Evolutionary conservation across 2,113 vertebrate species (phyloP), one percentile per base, ranked within the genome.

Genomic region (Nanorana parkeri): DNA sequence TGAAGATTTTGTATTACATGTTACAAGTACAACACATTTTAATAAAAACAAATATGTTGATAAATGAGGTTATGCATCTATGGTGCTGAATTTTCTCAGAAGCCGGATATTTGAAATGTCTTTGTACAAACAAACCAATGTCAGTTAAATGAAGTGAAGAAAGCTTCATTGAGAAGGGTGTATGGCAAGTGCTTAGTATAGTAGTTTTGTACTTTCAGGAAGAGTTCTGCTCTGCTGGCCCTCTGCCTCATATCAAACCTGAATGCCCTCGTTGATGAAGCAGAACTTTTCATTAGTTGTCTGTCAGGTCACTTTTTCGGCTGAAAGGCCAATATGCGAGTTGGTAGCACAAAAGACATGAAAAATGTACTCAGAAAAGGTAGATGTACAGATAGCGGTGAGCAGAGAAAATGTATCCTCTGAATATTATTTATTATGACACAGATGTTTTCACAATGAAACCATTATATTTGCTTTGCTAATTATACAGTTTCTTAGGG

Each of bases 231-330:
- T 76, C 58, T 4, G 21, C 11, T 76, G 56, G 21, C 32, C 19
- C 55, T 76, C n/a, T 76, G 32, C 29, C 32, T 76, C 21, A 36
- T 63, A 19, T 63, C 73, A 76, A 58, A 76, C 56, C 41, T 63
- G 73, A 64, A 64, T 19, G 16, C 32, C 28, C 73, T 47, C 3
- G 28, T 51, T 76, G 32, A 63, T 76, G 58, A 23, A 61, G n/a
- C 26, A 74, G 24, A 76, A 76, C 29, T 19, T 67, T 21, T 63
- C 52, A 68, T 54, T 47, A 81, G n/a, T 81, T 75, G 41, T 63
- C 66, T 68, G 16, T 41, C 23, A 29, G 56, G 56, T 21, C 23
- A 24, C 7, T 81, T 63, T 24, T 17, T 64, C 5, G 13, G 72
- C 19, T 23, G 51, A 55, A 54, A 28, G 32, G 23, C n/a, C 23